Percentiles rank a stretch among this genome's conserved stretches.
These are phyloP conservation scores for Coryphaenoides rupestris DNA, from an alignment of 2,113 vertebrate species.

Conservation along the genomic window DNA sequence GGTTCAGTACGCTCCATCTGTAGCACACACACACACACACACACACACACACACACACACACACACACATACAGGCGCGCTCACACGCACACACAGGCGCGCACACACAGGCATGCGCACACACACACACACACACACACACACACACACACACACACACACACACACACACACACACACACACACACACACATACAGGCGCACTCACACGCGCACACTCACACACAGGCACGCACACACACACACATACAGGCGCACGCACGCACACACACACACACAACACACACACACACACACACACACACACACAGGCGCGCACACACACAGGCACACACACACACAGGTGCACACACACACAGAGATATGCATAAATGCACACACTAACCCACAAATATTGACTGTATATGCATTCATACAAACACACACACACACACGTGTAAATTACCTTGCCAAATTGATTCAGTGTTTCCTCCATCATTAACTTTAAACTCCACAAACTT, in stretches of 20 bases:
- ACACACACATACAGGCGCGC: not conserved
- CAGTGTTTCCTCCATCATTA: too few relatives aligned
- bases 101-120: slow-evolving; percentile 10
- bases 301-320: slow-evolving; percentile 3
- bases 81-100: not conserved
- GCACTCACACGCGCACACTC: too few relatives aligned
- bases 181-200: too few relatives aligned
- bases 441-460: too few relatives aligned
- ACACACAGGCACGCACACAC: too few relatives aligned
- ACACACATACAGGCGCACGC: not conserved
- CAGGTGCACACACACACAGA: too few relatives aligned
- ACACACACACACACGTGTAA: too few relatives aligned
- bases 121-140: slow-evolving; percentile 4
- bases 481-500: too few relatives aligned
- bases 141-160: slow-evolving; percentile 2
- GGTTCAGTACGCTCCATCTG: slow-evolving; percentile 29
- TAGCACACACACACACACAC: slow-evolving; percentile 22
- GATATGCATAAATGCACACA: too few relatives aligned
- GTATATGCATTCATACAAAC: too few relatives aligned
- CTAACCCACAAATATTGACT: too few relatives aligned
- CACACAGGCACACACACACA: not conserved
- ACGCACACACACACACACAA: not conserved
- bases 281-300: slow-evolving; percentile 2
- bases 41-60: not conserved
- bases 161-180: not conserved